phyloP scores from a whole-genome alignment of 2,113 vertebrate genomes.

The Nicator chloris region DNA sequence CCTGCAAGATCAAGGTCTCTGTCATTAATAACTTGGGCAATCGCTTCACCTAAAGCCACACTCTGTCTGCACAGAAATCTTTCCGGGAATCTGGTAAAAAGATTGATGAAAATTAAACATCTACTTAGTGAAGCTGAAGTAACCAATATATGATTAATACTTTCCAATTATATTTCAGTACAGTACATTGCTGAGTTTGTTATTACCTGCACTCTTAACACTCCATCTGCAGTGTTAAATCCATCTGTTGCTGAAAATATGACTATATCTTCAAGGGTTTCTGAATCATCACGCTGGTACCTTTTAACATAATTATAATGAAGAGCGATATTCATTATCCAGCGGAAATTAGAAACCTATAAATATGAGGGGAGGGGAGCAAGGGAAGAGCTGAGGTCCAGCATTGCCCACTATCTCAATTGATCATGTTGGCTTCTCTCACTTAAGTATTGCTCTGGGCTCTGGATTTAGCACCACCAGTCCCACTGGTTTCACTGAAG shows the following conservation, averaged over 20 bases:
- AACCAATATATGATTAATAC: constrained; percentile 71
- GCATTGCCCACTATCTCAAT: neutral
- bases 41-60: constrained; percentile 47
- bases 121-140: constrained; percentile 67
- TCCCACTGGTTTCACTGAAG: neutral
- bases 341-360: constrained; percentile 64
- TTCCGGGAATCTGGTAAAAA: constrained; percentile 64
- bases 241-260: constrained; percentile 84
- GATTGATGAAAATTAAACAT: constrained; percentile 70
- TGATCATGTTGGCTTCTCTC: neutral
- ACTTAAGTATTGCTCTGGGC: neutral
- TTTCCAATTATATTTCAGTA: constrained; percentile 71
- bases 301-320: constrained; percentile 75
- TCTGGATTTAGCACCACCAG: neutral
- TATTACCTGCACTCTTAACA: constrained; percentile 78
- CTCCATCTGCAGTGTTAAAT: constrained; percentile 78
- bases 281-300: constrained; percentile 88
- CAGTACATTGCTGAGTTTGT: constrained; percentile 69
- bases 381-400: constrained; percentile 16
- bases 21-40: constrained; percentile 53
- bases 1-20: constrained; percentile 43
- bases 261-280: constrained; percentile 80
- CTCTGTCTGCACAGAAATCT: constrained; percentile 47
- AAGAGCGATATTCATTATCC: constrained; percentile 59
- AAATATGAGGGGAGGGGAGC: constrained; percentile 39